Conservation (phyloP, 2,797 vertebrate genomes). For the Margarornis squamiger region DNA sequence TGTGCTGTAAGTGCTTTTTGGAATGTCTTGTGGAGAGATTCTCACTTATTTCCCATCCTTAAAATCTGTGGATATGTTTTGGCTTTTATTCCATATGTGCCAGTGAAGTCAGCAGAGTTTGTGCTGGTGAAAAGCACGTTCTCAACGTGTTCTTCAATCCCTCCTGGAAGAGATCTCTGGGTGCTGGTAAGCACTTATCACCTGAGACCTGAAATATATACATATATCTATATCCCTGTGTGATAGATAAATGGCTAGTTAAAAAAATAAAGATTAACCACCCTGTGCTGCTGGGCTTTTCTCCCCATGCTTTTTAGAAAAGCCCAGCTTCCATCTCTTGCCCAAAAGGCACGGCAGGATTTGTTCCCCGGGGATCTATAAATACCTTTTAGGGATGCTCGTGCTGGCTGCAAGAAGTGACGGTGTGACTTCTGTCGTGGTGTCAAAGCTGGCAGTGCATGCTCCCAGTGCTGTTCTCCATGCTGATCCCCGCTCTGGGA, state of each 20-base stretch:
- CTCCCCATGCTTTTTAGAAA: not conserved
- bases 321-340: not conserved
- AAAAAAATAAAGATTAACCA: accelerated
- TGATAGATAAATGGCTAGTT: not conserved
- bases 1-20: not conserved
- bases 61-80: not conserved
- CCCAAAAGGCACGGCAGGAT: not conserved
- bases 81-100: accelerated
- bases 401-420: not conserved
- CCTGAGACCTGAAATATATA: not conserved
- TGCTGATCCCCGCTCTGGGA: not conserved
- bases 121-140: not conserved
- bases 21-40: not conserved
- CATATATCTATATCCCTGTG: accelerated
- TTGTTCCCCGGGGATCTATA: not conserved
- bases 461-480: accelerated
- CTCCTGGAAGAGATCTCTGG: not conserved
- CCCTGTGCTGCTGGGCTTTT: not conserved
- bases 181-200: not conserved
- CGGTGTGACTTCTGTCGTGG: not conserved
- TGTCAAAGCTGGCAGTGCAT: not conserved
- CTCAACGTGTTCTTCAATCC: not conserved
- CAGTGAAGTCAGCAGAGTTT: not conserved
- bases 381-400: not conserved
- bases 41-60: not conserved